Percentiles rank a stretch among this genome's conserved stretches.
Evolutionary conservation across 2,888 invertebrate species (phyloP).

Genomic region (Amphipoea oculea): DNA sequence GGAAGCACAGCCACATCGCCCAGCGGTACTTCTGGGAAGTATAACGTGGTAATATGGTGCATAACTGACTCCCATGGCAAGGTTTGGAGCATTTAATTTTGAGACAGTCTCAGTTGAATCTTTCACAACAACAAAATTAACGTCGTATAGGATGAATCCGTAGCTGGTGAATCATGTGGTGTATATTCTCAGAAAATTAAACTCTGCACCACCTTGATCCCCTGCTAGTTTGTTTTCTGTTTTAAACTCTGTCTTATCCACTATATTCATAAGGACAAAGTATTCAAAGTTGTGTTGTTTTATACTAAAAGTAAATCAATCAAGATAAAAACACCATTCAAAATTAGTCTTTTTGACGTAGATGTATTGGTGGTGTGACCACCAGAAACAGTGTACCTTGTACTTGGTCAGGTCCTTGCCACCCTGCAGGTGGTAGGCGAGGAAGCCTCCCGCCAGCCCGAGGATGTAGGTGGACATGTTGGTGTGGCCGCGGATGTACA

Average conservation of each 20-base stretch:
- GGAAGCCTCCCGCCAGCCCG: constrained; percentile 83
- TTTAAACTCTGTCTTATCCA: no score
- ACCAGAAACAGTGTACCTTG: constrained; percentile 68
- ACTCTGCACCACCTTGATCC: background rate
- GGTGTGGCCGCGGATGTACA: constrained; percentile 84
- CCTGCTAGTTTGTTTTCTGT: no score
- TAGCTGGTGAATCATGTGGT: background rate
- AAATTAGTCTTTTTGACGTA: background rate
- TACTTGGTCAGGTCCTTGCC: constrained; percentile 73
- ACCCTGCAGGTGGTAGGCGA: constrained; percentile 79
- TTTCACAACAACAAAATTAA: background rate
- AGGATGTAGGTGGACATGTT: constrained; percentile 83
- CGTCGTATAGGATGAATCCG: background rate
- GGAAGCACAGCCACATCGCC: constrained; percentile 77
- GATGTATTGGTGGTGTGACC: background rate
- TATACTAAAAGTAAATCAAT: background rate
- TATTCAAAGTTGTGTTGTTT: no score
- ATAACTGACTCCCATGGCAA: background rate
- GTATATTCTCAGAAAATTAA: background rate
- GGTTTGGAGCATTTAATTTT: background rate
- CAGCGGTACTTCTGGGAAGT: constrained; percentile 76
- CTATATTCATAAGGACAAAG: no score
- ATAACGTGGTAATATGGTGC: no score
- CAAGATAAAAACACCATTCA: background rate
- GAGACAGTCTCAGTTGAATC: no score